Evolutionary conservation across 2,797 vertebrate genomes (phyloP), one percentile per base, ranked within the genome.

Genomic region (Alauda arvensis): DNA sequence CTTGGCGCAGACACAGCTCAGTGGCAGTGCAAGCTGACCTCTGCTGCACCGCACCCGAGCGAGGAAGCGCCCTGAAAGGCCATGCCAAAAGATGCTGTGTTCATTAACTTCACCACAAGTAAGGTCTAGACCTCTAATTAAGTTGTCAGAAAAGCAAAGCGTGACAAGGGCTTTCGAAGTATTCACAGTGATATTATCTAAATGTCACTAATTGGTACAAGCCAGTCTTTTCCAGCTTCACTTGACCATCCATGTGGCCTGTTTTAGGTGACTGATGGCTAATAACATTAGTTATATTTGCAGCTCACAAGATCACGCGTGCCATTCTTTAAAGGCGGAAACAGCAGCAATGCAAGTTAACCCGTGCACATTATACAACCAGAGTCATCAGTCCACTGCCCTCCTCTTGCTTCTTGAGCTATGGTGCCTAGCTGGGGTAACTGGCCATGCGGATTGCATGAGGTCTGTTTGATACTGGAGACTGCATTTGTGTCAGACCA

Each of bases 111-210:
- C 39, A 81, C 65, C 62, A 57, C 70, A 81, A 81, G 46, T 39
- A 61, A 89, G 59, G 83, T 85, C 84, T 63, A 86, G 83, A 81
- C 72, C 77, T 83, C 85, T 75, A 85, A 81, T 92, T 94, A 91
- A 77, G 59, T 20, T 57, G 81, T 92, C 71, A 91, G 79, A 90
- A 91, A 78, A 77, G 53, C 15, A 51, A 74, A 79, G 43, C 0
- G 0, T 43, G 74, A 57, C 81, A 87, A 75, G 26, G 45, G 55
- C 34, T 77, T 63, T 75, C 43, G 46, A 91, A 89, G 75, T 71
- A 92, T 75, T 90, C 26, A 23, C 1, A 66, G 43, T 29, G 80
- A 63, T 85, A 81, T 23, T 69, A 90, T 78, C 89, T 91, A 77
- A 76, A 68, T 8, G 45, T 76, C 63, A 81, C 40, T 92, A 92